Evolutionary conservation across 2,888 invertebrate species (phyloP), one percentile per base, ranked within the genome.

Genomic region (Thalpophila matura): DNA sequence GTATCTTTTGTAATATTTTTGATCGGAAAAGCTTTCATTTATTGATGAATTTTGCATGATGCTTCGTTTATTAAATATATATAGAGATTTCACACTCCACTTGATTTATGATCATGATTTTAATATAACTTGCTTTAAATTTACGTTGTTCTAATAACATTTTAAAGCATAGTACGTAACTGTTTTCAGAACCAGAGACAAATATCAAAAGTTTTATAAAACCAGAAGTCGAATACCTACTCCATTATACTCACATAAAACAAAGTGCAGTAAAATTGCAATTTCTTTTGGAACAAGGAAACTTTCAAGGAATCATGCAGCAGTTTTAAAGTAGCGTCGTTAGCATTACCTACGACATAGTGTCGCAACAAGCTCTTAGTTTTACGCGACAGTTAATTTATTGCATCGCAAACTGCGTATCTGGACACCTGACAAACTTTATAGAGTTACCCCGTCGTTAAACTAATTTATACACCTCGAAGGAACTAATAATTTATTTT

Each of bases 321-420:
- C n/a, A 59, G 35, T 59, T 76, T 54, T 33, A 45, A 37, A 65
- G 22, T 7, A 46, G 2, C 37, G 42, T 47, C 33, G 42, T 47
- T 29, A 37, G 54, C 54, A 58, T 49, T 67, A 69, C 55, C 50
- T 55, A 38, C 33, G 50, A 42, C 47, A 46, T 40, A 38, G 55
- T 62, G 73, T 59, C 59, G 59, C 68, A 67, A 68, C 54, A 61
- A 70, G 51, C 60, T 61, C 31, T 54, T 62, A 42, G 37, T 69
- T 60, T 60, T 66, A 67, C 69, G 70, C 57, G 40, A 35, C 54
- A 63, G 72, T 59, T 72, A 72, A 79, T 83, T 80, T 74, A 82
- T 80, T 62, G 61, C 70, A 66, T 73, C 59, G 58, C 50, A 66
- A 77, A 77, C 68, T 78, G 69, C 64, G 58, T 59, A 68, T 65